Conservation (phyloP, 2,888 invertebrate genomes). For the Cosmia pyralina region DNA sequence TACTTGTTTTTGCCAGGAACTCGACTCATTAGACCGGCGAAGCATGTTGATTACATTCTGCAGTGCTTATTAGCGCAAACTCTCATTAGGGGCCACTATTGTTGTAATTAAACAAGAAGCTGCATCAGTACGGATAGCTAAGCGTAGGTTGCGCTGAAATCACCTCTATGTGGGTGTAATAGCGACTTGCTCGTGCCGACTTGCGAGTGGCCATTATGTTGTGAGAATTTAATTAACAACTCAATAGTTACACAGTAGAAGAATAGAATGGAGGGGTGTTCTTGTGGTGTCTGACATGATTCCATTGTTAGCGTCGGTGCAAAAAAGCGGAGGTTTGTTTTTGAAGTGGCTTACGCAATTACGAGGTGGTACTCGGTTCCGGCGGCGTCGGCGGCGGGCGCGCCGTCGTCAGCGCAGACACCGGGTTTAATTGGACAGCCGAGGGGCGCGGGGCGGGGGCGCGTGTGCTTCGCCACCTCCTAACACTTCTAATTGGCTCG, state of each 20-base stretch:
- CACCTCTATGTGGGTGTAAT: conserved; percentile 73
- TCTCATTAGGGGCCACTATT: conserved; percentile 90
- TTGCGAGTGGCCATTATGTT: conserved; percentile 74
- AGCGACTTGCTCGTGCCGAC: conserved; percentile 64
- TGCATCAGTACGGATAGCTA: conserved; percentile 79
- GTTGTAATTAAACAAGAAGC: conserved; percentile 90
- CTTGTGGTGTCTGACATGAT: conserved; percentile 86
- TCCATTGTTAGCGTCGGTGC: conserved; percentile 86
- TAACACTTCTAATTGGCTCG: conserved; percentile 88
- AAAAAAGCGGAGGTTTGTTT: conserved; percentile 86
- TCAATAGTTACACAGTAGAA: conserved; percentile 84
- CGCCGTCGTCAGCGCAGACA: conserved; percentile 70
- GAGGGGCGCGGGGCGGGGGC: conserved; percentile 71
- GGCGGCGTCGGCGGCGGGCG: conserved; percentile 67
- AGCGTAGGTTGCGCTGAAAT: conserved; percentile 71
- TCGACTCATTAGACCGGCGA: conserved; percentile 89
- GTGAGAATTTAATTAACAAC: conserved; percentile 89
- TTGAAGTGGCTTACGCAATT: conserved; percentile 88
- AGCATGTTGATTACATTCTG: conserved; percentile 90
- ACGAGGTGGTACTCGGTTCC: conserved; percentile 79
- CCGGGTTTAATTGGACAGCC: conserved; percentile 87
- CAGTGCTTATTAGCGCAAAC: conserved; percentile 90
- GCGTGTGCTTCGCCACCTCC: conserved; percentile 69
- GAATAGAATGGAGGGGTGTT: conserved; percentile 83
- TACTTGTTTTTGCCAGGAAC: conserved; percentile 88